Percentiles rank a stretch among this genome's conserved stretches.
These are phyloP conservation scores for Nylanderia fulva DNA, from an alignment of 1,140 invertebrate genomes.

Conservation along the genomic window DNA sequence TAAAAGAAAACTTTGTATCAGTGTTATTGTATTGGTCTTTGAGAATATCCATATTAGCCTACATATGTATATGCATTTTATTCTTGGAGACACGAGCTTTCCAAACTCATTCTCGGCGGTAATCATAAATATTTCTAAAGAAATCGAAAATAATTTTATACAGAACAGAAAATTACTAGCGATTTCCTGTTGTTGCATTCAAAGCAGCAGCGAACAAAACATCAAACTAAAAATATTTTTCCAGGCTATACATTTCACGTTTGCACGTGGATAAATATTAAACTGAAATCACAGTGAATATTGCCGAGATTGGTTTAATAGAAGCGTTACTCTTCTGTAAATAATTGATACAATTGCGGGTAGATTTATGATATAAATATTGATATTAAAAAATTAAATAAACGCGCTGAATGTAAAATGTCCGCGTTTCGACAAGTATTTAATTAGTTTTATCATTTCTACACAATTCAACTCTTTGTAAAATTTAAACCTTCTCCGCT, in stretches of 20 bases:
- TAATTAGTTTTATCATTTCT: conserved; percentile 19
- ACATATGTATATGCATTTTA: not conserved
- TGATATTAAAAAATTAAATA: conserved; percentile 21
- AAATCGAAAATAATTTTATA: conserved; percentile 17
- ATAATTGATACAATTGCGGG: conserved; percentile 27
- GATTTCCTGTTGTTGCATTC: conserved; percentile 11
- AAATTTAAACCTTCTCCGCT: not conserved
- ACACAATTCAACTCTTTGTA: conserved; percentile 17
- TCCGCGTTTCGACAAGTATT: conserved; percentile 16
- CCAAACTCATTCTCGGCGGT: not conserved
- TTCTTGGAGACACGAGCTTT: not conserved
- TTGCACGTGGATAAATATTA: conserved; percentile 47
- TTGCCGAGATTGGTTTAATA: conserved; percentile 35
- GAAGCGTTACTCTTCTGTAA: conserved; percentile 10
- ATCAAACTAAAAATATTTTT: conserved; percentile 29
- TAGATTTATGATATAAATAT: conserved; percentile 26
- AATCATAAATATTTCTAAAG: conserved; percentile 35
- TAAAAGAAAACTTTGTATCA: conserved; percentile 1
- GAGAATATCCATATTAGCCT: conserved; percentile 31
- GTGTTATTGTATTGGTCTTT: conserved; percentile 36
- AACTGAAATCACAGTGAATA: conserved; percentile 7
- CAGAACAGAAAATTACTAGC: not conserved
- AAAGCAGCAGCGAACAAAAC: conserved; percentile 11
- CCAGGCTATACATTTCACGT: not conserved
- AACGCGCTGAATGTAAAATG: conserved; percentile 16